A percentile compares a stretch with the other conserved stretches of the same genome.
Conservation (phyloP, 2,113 vertebrate species). For the Cyrtonyx montezumae region DNA sequence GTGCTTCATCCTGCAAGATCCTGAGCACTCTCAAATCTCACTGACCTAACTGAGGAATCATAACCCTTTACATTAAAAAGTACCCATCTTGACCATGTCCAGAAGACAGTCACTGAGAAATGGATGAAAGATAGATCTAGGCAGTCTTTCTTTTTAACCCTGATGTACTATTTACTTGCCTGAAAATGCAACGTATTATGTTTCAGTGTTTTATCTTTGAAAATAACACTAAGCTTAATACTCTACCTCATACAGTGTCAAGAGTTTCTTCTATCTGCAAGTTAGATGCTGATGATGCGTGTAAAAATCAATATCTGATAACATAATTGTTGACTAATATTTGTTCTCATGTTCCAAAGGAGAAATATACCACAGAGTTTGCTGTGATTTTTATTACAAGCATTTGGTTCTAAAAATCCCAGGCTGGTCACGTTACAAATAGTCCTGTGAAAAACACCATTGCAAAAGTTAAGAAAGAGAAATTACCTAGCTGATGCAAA, state of each 20-base stretch:
- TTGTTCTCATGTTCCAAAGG: background rate
- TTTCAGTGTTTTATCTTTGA: background rate
- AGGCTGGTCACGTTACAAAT: background rate
- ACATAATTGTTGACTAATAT: background rate
- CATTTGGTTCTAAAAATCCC: background rate
- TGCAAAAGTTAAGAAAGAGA: background rate
- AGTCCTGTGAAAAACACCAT: background rate
- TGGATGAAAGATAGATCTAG: background rate
- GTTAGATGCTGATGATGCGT: background rate
- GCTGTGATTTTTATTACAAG: background rate
- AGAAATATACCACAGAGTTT: background rate
- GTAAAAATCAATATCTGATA: slow-evolving; percentile 15
- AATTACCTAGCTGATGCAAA: background rate
- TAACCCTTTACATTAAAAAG: accelerated
- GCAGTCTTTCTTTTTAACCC: background rate
- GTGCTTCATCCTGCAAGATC: background rate
- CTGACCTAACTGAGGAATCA: background rate
- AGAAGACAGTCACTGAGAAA: background rate
- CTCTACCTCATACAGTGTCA: background rate
- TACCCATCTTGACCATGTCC: background rate
- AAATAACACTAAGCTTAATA: background rate
- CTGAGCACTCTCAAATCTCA: background rate
- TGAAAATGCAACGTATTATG: background rate
- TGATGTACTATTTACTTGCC: background rate
- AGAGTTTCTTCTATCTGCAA: background rate